phyloP scores from a whole-genome alignment of 1,140 invertebrate species.

The Bombus terrestris region DNA sequence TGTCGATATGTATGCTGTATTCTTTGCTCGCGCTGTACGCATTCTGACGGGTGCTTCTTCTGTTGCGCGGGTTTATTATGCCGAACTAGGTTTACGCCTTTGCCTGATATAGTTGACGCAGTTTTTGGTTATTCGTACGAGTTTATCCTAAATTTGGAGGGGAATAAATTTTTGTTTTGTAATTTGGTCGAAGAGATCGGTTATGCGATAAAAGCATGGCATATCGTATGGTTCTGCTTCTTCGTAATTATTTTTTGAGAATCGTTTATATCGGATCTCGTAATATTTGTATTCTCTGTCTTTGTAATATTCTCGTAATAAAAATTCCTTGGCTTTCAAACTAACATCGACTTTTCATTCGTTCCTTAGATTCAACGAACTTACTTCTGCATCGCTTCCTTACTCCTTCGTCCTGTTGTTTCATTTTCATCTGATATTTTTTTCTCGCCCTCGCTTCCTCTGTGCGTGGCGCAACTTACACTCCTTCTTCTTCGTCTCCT shows the following conservation, averaged over 20 bases:
- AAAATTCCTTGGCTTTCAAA: no score
- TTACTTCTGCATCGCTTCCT: slow-evolving; percentile 39
- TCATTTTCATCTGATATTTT: neutral
- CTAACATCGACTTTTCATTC: no score
- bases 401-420: slow-evolving; percentile 41
- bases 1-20: neutral
- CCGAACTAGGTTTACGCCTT: neutral
- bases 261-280: no score
- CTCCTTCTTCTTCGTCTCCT: slow-evolving; percentile 50
- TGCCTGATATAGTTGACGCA: neutral
- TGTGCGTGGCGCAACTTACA: slow-evolving; percentile 11
- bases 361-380: neutral
- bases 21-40: neutral
- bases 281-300: no score
- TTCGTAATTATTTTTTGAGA: no score
- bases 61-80: neutral
- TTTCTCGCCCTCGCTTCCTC: slow-evolving; percentile 56
- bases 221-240: no score
- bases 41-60: neutral
- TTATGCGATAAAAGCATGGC: no score
- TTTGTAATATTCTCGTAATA: no score
- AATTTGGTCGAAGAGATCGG: no score
- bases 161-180: neutral
- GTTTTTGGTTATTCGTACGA: neutral
- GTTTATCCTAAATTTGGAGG: no score